Percentiles rank a stretch among this genome's conserved stretches.
phyloP scores from a whole-genome alignment of 2,888 invertebrate genomes.

The Oxyscelio sp. region DNA sequence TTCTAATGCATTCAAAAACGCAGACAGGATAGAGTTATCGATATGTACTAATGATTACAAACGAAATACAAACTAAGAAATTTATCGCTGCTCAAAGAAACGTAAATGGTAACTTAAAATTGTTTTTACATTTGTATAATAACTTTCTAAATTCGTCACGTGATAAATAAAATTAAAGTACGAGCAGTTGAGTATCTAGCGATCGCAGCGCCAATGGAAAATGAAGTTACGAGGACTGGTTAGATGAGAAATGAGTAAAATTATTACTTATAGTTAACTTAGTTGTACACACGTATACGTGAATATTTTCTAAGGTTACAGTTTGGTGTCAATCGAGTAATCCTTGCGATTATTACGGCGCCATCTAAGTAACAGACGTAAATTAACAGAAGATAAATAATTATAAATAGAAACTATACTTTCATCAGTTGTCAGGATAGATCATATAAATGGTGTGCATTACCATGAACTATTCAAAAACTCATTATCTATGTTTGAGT shows the following conservation, averaged over 20 bases:
- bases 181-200: neutral
- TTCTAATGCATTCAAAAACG: slow-evolving; percentile 24
- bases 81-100: slow-evolving; percentile 1
- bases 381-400: neutral
- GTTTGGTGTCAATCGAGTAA: too few relatives aligned
- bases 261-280: neutral
- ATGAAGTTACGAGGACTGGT: neutral
- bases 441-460: too few relatives aligned
- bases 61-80: slow-evolving; percentile 34
- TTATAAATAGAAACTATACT: neutral
- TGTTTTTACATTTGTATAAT: slow-evolving; percentile 23
- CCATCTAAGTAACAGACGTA: neutral
- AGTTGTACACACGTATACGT: too few relatives aligned
- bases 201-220: neutral
- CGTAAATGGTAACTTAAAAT: slow-evolving; percentile 8
- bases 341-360: neutral
- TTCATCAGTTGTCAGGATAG: neutral
- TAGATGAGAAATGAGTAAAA: neutral
- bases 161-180: neutral
- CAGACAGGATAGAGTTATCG: slow-evolving; percentile 21
- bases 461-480: too few relatives aligned
- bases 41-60: slow-evolving; percentile 51
- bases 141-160: slow-evolving; percentile 43
- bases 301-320: too few relatives aligned
- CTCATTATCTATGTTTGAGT: too few relatives aligned